Conservation (phyloP, 2,888 invertebrate genomes). For the Sussaba pulchella region DNA sequence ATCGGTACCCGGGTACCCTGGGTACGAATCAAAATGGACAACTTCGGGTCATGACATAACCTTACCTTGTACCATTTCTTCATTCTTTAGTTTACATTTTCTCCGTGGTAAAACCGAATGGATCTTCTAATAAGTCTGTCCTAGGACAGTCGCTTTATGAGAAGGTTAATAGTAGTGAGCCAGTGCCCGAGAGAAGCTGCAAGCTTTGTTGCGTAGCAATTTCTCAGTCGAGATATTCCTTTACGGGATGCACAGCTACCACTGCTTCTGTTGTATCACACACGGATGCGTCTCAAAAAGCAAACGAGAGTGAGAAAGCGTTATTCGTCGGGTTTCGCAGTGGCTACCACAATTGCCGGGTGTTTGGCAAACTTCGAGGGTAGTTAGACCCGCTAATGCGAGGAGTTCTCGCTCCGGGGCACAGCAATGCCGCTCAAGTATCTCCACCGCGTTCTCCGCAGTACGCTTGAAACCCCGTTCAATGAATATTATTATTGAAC, state of each 20-base stretch:
- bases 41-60: too few relatives aligned
- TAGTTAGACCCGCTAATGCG: conserved; percentile 62
- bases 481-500: not conserved
- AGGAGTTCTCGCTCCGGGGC: conserved; percentile 33
- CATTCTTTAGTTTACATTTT: not conserved
- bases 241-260: conserved; percentile 39
- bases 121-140: conserved; percentile 64
- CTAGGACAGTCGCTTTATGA: conserved; percentile 54
- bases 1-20: too few relatives aligned
- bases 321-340: conserved; percentile 35
- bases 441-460: conserved; percentile 15
- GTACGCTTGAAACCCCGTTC: not conserved
- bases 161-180: conserved; percentile 31
- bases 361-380: conserved; percentile 61
- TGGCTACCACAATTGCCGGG: conserved; percentile 59
- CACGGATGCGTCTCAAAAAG: conserved; percentile 30
- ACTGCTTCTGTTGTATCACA: conserved; percentile 42
- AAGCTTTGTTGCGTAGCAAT: conserved; percentile 43
- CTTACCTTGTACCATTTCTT: too few relatives aligned
- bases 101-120: conserved; percentile 40
- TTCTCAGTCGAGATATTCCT: conserved; percentile 49
- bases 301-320: conserved; percentile 33
- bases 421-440: conserved; percentile 6
- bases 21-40: too few relatives aligned
- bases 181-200: conserved; percentile 56